Conservation (phyloP, 1,140 invertebrate genomes). For the Drosophila lacteicornis region DNA sequence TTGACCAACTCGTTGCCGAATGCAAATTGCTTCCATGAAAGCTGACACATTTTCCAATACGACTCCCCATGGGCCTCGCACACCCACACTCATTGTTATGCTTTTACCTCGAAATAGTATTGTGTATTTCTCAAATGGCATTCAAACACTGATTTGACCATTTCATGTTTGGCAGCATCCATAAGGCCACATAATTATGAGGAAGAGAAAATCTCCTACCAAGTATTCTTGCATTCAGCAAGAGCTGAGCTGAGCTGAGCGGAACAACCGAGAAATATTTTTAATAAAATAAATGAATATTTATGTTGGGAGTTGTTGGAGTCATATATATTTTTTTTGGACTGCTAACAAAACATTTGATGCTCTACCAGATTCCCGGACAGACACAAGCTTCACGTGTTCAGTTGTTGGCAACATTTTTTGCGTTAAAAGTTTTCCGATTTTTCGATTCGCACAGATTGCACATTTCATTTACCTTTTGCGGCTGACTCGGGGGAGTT, state of each 20-base stretch:
- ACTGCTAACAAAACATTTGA: conserved; percentile 22
- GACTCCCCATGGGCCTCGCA: conserved; percentile 24
- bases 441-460: conserved; percentile 48
- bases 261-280: conserved; percentile 6
- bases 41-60: conserved; percentile 43
- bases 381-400: conserved; percentile 10
- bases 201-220: not conserved
- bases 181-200: conserved; percentile 8
- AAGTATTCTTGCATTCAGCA: not conserved
- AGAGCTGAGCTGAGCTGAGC: too few species aligned
- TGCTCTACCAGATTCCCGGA: conserved; percentile 4
- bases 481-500: conserved; percentile 26
- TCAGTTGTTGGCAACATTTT: conserved; percentile 41
- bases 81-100: conserved; percentile 1
- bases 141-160: conserved; percentile 1
- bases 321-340: conserved; percentile 10
- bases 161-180: not conserved
- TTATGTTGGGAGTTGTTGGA: conserved; percentile 30
- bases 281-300: conserved; percentile 43
- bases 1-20: conserved; percentile 48
- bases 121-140: conserved; percentile 15
- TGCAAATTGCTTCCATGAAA: conserved; percentile 44
- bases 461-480: conserved; percentile 56
- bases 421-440: conserved; percentile 37
- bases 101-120: conserved; percentile 10